Percentiles rank a stretch among this genome's conserved stretches.
Conservation (phyloP, 2,888 invertebrate genomes). For the Thelaira solivaga region DNA sequence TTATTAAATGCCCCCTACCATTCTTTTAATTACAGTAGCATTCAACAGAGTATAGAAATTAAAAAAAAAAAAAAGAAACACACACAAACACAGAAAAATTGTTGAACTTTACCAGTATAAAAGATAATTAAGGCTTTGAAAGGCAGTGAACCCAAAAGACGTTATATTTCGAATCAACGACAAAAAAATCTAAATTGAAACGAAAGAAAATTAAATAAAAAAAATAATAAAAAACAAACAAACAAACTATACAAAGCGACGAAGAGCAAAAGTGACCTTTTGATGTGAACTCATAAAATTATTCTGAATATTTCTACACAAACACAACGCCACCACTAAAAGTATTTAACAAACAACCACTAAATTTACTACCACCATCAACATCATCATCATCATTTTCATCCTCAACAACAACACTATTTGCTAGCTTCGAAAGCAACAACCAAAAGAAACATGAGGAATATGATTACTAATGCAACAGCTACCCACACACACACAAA, state of each 20-base stretch:
- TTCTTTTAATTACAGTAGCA: slow-evolving; percentile 41
- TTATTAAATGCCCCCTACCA: slow-evolving; percentile 32
- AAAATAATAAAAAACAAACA: slow-evolving; percentile 15
- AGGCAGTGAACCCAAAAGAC: slow-evolving; percentile 60
- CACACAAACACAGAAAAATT: slow-evolving; percentile 16
- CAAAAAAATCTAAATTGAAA: slow-evolving; percentile 39
- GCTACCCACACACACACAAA: slow-evolving; percentile 19
- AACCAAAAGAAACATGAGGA: slow-evolving; percentile 2
- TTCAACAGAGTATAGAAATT: slow-evolving; percentile 14
- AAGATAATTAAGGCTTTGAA: slow-evolving; percentile 61
- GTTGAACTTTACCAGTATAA: slow-evolving; percentile 59
- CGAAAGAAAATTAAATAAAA: slow-evolving; percentile 13
- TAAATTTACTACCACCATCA: slow-evolving; percentile 49
- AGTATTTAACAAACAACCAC: slow-evolving; percentile 39
- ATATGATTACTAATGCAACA: slow-evolving; percentile 36
- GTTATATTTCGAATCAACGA: slow-evolving; percentile 45
- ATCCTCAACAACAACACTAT: not conserved
- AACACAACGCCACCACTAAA: slow-evolving; percentile 42
- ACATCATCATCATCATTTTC: slow-evolving; percentile 13
- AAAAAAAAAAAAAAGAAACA: not conserved
- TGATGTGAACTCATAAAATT: slow-evolving; percentile 58
- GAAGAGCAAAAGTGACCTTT: slow-evolving; percentile 51
- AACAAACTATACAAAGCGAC: slow-evolving; percentile 9
- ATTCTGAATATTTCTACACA: slow-evolving; percentile 53
- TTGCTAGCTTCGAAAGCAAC: too few species aligned